phyloP scores from a whole-genome alignment of 53 echinoderm and acorn worm genomes.

The Temnopleurus reevesii region DNA sequence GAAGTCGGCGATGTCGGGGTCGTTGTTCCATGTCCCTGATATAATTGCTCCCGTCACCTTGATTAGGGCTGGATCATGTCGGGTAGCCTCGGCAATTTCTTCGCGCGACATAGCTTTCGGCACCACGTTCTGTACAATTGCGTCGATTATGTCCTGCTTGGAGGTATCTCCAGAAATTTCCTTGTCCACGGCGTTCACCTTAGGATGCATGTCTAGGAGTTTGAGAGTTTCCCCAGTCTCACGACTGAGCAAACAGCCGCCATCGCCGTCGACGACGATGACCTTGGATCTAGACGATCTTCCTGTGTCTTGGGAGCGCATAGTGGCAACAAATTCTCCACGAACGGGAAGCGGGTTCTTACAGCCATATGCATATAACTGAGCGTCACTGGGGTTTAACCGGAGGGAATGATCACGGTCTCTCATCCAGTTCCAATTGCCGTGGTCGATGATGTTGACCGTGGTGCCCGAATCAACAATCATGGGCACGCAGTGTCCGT shows the following conservation, averaged over 20 bases:
- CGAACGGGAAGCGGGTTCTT: neutral
- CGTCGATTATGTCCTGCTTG: neutral
- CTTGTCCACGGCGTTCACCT: neutral
- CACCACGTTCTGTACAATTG: too few relatives aligned
- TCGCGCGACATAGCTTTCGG: neutral
- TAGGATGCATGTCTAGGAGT: neutral
- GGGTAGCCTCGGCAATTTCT: conserved; percentile 35
- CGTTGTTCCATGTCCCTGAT: conserved; percentile 64
- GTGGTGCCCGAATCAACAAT: conserved; percentile 14
- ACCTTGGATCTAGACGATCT: neutral
- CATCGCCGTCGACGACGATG: conserved; percentile 33
- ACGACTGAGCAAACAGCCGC: neutral
- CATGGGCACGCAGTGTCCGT: neutral
- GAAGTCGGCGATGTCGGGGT: conserved; percentile 20
- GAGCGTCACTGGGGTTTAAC: neutral
- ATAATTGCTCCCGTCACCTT: conserved; percentile 5
- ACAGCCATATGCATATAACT: neutral
- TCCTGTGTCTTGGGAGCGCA: neutral
- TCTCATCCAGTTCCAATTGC: neutral
- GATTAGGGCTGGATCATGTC: conserved; percentile 3
- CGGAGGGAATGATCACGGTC: neutral
- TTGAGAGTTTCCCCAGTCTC: neutral
- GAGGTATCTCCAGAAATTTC: neutral
- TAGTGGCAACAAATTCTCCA: neutral
- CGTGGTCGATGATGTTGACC: neutral